Evolutionary conservation across 2,113 vertebrate species (phyloP).

Genomic region (Dipodomys merriami): DNA sequence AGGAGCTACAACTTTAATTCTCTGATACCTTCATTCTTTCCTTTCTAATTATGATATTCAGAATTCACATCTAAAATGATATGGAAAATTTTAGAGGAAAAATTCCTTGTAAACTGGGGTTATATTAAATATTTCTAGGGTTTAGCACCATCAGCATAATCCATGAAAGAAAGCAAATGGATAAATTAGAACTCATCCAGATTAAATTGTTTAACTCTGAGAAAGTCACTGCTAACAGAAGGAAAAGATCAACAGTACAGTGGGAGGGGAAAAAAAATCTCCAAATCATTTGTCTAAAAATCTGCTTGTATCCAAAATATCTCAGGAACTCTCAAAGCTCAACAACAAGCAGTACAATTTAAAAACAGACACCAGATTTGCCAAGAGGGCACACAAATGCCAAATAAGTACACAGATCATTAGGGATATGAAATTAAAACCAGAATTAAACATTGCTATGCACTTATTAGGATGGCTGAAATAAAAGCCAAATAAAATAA

Average conservation of each 20-base stretch:
- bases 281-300: background rate
- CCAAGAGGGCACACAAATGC: slow-evolving; percentile 21
- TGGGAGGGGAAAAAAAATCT: background rate
- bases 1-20: slow-evolving; percentile 21
- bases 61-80: background rate
- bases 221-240: background rate
- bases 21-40: slow-evolving; percentile 4
- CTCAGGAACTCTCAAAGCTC: slow-evolving; percentile 5
- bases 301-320: background rate
- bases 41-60: background rate
- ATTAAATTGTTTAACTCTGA: background rate
- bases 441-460: background rate
- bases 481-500: background rate
- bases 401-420: background rate
- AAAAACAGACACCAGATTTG: background rate
- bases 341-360: background rate
- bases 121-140: slow-evolving; percentile 24
- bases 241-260: background rate
- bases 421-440: slow-evolving; percentile 2
- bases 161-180: background rate
- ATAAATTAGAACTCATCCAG: slow-evolving; percentile 17
- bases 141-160: background rate
- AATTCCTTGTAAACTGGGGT: slow-evolving; percentile 9
- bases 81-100: slow-evolving; percentile 28
- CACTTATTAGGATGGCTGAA: background rate